Evolutionary conservation across 2,888 invertebrate species (phyloP).

Genomic region (Gortyna flavago): DNA sequence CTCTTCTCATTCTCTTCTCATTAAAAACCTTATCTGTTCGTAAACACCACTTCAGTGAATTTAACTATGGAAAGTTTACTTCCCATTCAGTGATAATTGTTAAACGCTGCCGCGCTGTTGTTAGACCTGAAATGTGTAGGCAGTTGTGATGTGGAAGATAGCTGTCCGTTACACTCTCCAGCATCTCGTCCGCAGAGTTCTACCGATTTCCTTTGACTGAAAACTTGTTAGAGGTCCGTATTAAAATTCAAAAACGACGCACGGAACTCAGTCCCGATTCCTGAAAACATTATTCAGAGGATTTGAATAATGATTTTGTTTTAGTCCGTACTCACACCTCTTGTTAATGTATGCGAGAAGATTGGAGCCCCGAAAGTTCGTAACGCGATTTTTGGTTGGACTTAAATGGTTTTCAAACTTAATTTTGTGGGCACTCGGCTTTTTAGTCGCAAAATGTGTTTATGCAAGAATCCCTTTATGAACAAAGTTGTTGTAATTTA

Average conservation of each 20-base stretch:
- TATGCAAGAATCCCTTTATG: constrained; percentile 72
- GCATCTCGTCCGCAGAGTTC: constrained; percentile 69
- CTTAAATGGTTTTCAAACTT: constrained; percentile 88
- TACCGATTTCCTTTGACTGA: constrained; percentile 88
- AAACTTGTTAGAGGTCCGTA: constrained; percentile 89
- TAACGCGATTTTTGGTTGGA: constrained; percentile 88
- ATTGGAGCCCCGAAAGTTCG: constrained; percentile 80
- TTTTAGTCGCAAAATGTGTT: constrained; percentile 74
- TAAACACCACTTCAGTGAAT: not conserved
- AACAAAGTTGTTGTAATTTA: constrained; percentile 69
- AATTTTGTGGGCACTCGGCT: constrained; percentile 80
- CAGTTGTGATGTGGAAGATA: not conserved
- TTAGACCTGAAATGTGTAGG: not conserved
- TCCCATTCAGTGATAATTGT: not conserved
- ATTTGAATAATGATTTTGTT: constrained; percentile 90
- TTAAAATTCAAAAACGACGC: constrained; percentile 90
- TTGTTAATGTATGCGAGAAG: constrained; percentile 86
- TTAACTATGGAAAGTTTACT: not conserved
- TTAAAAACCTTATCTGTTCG: not conserved
- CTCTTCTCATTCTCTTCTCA: no score
- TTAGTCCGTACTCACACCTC: constrained; percentile 80
- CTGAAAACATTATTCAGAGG: constrained; percentile 89
- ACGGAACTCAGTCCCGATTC: constrained; percentile 86
- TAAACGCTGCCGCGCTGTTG: no score
- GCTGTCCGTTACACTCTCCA: constrained; percentile 72